Base-by-base conservation (phyloP, 1,140 invertebrate species). In the Musca domestica region DNA sequence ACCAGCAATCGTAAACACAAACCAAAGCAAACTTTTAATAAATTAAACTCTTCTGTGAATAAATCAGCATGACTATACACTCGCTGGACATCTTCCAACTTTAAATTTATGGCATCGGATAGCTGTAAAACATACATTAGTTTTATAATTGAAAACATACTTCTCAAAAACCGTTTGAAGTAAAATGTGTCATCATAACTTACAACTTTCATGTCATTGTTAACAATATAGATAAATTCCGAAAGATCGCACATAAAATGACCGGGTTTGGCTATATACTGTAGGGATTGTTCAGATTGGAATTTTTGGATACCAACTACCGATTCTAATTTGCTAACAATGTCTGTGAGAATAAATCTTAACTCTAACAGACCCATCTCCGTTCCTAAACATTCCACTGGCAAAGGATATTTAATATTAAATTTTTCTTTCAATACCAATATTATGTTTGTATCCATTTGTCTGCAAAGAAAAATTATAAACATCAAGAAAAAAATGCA, bases 1-100 rank as follows among this genome's bases (percentile, higher is more conserved):
- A 83, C 84, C 3, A 90, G 76, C 12, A 86, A 79, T 41, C 85
- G 82, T 15, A 92, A 77, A 52, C 90, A 83, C 2, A 89, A 77
- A 46, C 84, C 83, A 56, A 88, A 86, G 34, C 88, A 87, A 2
- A 77, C 73, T 58, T 84, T 87, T 4, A 89, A 78, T 34, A 84
- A 76, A n/a, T 82, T 77, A 23, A 85, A 81, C 56, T 85, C 82
- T 4, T 83, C 75, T 49, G 80, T 82, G 66, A 84, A 86, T 71
- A 87, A 83, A 56, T 84, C 86, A 46, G 87, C 83, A 65, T 86
- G 85, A 73, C 90, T 88, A 61, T 87, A 74, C 19, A 84, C 71
- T 30, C 85, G 84, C 69, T 89, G 86, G 46, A 85, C 84, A 17
- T 85, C 77, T 71, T 83, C 82, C 7, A 87, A 74, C 69, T 87